phyloP scores from a whole-genome alignment of 1,140 invertebrate species.

The Andricus grossulariae region DNA sequence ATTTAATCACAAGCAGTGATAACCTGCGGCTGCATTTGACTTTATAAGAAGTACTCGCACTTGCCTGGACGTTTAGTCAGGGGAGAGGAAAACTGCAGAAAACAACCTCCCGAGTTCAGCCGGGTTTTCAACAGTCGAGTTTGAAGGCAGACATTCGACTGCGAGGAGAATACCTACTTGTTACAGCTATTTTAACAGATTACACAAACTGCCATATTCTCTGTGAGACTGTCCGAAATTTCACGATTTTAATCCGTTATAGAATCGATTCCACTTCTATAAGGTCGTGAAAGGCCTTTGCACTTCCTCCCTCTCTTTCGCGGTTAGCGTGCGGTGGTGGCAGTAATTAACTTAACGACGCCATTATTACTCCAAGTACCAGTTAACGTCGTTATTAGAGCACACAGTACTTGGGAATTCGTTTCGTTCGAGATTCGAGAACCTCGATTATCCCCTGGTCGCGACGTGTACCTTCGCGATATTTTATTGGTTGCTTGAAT shows the following conservation, averaged over 20 bases:
- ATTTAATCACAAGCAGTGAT: no score
- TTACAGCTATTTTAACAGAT: no score
- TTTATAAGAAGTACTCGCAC: no score
- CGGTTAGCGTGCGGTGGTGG: constrained; percentile 41
- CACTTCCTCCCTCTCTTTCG: constrained; percentile 55
- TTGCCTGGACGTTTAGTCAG: no score
- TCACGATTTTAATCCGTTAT: constrained; percentile 29
- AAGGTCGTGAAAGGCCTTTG: constrained; percentile 40
- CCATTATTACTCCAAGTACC: constrained; percentile 47
- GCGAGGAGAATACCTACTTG: constrained; percentile 24
- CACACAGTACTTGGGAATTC: constrained; percentile 14
- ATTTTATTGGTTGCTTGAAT: constrained; percentile 24
- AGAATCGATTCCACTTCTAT: constrained; percentile 33
- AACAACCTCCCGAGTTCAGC: no score
- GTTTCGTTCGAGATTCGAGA: constrained; percentile 13
- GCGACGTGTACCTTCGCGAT: not conserved
- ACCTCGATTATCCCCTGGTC: not conserved
- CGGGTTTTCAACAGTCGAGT: no score
- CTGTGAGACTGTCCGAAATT: not conserved
- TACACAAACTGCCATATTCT: not conserved
- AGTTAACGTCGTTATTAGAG: constrained; percentile 44
- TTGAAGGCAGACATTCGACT: no score
- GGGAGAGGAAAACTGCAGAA: no score
- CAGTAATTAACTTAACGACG: constrained; percentile 60
- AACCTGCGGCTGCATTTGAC: no score